Evolutionary conservation across 2,888 invertebrate species (phyloP), one percentile per base, ranked within the genome.

Genomic region (Pseudococcus viburni): DNA sequence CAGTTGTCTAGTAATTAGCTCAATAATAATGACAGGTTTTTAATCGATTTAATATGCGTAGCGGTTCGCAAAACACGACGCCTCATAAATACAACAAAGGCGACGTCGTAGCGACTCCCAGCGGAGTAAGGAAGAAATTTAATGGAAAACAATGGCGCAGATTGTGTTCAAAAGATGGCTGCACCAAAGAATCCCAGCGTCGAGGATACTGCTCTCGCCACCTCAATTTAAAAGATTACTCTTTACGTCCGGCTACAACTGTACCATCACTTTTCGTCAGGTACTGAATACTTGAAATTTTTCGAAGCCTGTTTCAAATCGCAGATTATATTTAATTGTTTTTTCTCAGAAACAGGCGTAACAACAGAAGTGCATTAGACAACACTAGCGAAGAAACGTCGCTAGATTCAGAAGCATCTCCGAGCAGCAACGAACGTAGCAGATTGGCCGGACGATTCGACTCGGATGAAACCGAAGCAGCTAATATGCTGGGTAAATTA

Each of bases 121-220:
- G 96, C 90, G 99, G 99, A 90, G 98, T 99, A 91, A 94, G 99
- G 17, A 99, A 99, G 93, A 99, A 99, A 93, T 99, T 98, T 92
- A 99, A 99, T 93, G 99, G 99, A 59, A 99, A 99, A 93, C 99
- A 99, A 92, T 99, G 99, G 99, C 94, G 99, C 89, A 94, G 99
- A 91, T 94, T 99, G 90, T 99, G 99, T 93, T 98, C 98, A 89
- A 97, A 96, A 92, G 97, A 97, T 91, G 96, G 97, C 88, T 99
- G 99, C 92, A 96, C 95, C 59, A 97, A 97, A 93, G 99, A 99
- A 94, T 99, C 99, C 91, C 99, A 99, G 93, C 94, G 99, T 64
- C 94, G 98, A 90, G 99, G 99, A 64, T 99, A 94, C 93, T 99
- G 99, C 92, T 99, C 99, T 33, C 93, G 99, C 86, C 99, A 99